These are phyloP conservation scores for Hycleus phaleratus DNA, from an alignment of 1,140 invertebrate genomes.

Conservation along the genomic window DNA sequence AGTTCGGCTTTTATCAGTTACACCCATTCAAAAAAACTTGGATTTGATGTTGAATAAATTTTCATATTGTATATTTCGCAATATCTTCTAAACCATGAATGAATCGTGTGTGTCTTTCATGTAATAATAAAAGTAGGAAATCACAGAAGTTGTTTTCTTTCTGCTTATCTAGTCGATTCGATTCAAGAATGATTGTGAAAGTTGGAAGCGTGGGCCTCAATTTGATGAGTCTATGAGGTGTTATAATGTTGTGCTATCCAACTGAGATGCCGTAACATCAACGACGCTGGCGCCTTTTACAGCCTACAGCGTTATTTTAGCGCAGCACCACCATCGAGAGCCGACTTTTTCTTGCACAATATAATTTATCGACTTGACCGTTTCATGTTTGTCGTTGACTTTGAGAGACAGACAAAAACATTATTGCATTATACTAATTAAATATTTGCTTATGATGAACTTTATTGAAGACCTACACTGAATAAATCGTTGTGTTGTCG, in stretches of 20 bases:
- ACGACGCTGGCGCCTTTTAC: constrained; percentile 9
- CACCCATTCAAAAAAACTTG: too few species aligned
- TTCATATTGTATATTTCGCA: constrained; percentile 1
- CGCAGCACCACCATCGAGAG: not conserved
- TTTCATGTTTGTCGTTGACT: too few species aligned
- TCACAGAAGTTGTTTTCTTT: constrained; percentile 15
- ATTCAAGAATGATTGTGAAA: constrained; percentile 14
- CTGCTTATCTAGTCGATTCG: not conserved
- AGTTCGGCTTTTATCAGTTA: too few species aligned
- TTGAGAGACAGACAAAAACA: too few species aligned
- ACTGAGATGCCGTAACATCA: constrained; percentile 1
- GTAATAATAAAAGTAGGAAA: constrained; percentile 6
- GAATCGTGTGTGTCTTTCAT: not conserved
- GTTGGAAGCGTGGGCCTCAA: constrained; percentile 4
- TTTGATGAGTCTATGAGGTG: constrained; percentile 16
- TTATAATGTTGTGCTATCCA: constrained; percentile 11
- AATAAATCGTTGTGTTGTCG: too few species aligned
- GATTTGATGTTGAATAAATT: too few species aligned
- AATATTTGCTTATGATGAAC: too few species aligned
- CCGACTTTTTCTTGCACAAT: too few species aligned
- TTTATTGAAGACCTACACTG: too few species aligned
- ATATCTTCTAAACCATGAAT: constrained; percentile 1
- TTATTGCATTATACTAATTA: too few species aligned
- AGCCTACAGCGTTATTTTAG: constrained; percentile 6
- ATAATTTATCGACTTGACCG: too few species aligned